phyloP scores from a whole-genome alignment of 1,140 invertebrate species.

The Drosophila kepulauana region DNA sequence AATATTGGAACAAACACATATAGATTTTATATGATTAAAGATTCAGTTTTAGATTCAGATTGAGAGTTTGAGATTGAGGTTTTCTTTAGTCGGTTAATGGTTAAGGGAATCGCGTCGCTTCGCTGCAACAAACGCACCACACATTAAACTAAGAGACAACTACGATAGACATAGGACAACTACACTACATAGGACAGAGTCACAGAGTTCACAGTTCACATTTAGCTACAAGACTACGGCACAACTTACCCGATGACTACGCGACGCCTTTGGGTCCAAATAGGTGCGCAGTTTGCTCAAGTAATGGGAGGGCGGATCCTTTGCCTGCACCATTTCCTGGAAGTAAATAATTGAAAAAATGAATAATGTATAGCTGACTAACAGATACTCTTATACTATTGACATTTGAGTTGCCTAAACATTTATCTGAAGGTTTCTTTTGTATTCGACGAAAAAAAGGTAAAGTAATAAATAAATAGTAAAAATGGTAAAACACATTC shows the following conservation, averaged over 20 bases:
- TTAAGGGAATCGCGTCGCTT: conserved; percentile 22
- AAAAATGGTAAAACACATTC: no score
- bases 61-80: conserved; percentile 3
- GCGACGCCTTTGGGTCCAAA: conserved; percentile 97
- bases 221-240: background rate
- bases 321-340: conserved; percentile 97
- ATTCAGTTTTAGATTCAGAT: conserved; percentile 34
- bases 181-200: conserved; percentile 19
- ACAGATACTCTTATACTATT: no score
- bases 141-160: conserved; percentile 5
- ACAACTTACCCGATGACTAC: conserved; percentile 94
- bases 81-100: conserved; percentile 15
- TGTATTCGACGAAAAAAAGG: no score
- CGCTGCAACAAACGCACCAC: conserved; percentile 28
- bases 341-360: conserved; percentile 72
- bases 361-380: no score
- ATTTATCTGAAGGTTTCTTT: no score
- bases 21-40: conserved; percentile 46
- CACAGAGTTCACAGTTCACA: conserved; percentile 10
- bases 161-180: conserved; percentile 21
- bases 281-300: conserved; percentile 97
- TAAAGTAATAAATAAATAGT: no score
- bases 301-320: conserved; percentile 98
- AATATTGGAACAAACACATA: conserved; percentile 71
- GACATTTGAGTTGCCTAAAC: no score